phyloP scores from a whole-genome alignment of 2,113 vertebrate genomes.

The Crotalus viridis region DNA sequence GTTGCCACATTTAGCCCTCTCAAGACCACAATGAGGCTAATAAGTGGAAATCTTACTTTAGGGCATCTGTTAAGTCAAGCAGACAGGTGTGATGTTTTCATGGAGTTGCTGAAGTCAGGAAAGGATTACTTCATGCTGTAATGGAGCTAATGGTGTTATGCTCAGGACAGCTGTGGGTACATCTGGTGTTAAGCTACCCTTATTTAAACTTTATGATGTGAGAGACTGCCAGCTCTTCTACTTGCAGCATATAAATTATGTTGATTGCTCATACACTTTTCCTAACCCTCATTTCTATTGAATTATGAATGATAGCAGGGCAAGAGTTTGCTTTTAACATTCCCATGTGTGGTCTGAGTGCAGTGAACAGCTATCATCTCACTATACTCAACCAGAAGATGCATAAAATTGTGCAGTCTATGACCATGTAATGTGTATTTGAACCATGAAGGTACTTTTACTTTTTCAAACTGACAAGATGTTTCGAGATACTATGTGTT shows the following conservation, averaged over 20 bases:
- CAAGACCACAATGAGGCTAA: not conserved
- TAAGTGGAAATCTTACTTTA: conserved; percentile 4
- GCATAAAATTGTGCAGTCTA: conserved; percentile 57
- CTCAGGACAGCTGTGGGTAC: conserved; percentile 71
- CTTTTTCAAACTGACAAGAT: not conserved
- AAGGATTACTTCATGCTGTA: conserved; percentile 57
- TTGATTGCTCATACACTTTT: conserved; percentile 78
- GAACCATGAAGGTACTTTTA: not conserved
- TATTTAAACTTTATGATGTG: conserved; percentile 86
- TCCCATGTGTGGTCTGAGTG: conserved; percentile 70
- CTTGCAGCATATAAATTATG: conserved; percentile 76
- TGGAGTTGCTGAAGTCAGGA: conserved; percentile 31
- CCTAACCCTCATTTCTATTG: conserved; percentile 86
- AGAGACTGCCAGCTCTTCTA: conserved; percentile 68
- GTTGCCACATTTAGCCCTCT: not conserved
- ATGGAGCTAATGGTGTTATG: conserved; percentile 80
- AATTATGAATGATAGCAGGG: conserved; percentile 87
- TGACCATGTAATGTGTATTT: conserved; percentile 46
- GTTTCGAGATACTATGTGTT: conserved; percentile 11
- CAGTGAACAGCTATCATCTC: conserved; percentile 77
- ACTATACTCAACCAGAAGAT: conserved; percentile 59
- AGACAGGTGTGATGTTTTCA: conserved; percentile 63
- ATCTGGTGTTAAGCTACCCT: conserved; percentile 71
- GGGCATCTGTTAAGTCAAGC: conserved; percentile 39
- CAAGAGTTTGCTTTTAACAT: conserved; percentile 81